A percentile compares a stretch with the other conserved stretches of the same genome.
Conservation (phyloP, 2,113 vertebrate species). For the Henicopernis longicauda region DNA sequence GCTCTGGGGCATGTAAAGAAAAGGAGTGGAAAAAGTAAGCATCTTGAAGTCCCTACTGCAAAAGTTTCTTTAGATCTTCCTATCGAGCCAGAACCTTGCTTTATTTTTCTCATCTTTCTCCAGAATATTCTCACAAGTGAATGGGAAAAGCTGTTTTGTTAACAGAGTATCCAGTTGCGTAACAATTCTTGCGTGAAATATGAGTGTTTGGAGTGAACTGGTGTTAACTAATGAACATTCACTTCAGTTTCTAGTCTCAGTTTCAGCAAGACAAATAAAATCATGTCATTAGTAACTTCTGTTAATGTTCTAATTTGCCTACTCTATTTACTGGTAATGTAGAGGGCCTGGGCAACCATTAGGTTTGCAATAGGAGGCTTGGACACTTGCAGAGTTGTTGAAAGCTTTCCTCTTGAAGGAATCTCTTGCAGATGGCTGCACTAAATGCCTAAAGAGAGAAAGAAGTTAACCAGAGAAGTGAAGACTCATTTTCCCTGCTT, state of each 20-base stretch:
- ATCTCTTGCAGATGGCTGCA: background rate
- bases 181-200: constrained; percentile 9
- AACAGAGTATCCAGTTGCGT: background rate
- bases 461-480: background rate
- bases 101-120: background rate
- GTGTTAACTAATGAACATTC: background rate
- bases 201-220: background rate
- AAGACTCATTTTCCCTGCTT: background rate
- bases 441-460: background rate
- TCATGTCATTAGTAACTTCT: background rate
- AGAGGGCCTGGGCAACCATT: background rate
- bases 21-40: background rate
- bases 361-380: background rate
- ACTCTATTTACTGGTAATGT: background rate
- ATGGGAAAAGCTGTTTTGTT: constrained; percentile 26
- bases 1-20: background rate
- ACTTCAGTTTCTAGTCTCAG: background rate
- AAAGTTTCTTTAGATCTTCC: background rate
- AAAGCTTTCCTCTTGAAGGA: background rate
- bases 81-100: background rate
- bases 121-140: background rate
- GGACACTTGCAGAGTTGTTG: background rate
- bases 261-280: constrained; percentile 22
- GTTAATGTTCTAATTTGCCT: background rate
- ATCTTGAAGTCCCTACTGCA: background rate